phyloP scores from a whole-genome alignment of 2,888 invertebrate species.

The Tyria jacobaeae region DNA sequence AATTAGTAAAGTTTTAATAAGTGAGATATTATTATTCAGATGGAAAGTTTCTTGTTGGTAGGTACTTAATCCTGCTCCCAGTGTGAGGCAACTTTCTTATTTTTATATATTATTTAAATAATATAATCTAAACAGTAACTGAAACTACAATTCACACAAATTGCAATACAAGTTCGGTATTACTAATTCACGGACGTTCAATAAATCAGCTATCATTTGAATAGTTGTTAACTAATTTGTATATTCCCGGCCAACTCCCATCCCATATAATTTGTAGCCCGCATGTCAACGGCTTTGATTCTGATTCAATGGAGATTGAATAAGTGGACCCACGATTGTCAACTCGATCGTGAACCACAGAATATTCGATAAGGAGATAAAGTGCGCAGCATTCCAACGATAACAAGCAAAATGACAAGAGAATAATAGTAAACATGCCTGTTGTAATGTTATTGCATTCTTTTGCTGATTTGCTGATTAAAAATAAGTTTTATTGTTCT shows the following conservation, averaged over 20 bases:
- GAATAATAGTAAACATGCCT: conserved; percentile 32
- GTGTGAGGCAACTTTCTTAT: background rate
- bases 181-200: conserved; percentile 26
- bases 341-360: conserved; percentile 31
- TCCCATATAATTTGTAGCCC: conserved; percentile 63
- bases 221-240: conserved; percentile 65
- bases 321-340: conserved; percentile 50
- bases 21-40: conserved; percentile 22
- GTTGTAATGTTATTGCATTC: conserved; percentile 19
- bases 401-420: conserved; percentile 27
- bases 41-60: background rate
- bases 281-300: conserved; percentile 50
- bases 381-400: conserved; percentile 41
- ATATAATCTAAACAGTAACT: too few relatives aligned
- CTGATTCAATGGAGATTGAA: conserved; percentile 53
- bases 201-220: conserved; percentile 62
- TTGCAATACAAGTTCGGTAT: background rate
- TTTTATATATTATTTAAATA: background rate
- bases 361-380: conserved; percentile 43
- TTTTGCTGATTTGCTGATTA: conserved; percentile 22
- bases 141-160: background rate
- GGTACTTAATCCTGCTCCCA: background rate
- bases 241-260: conserved; percentile 52
- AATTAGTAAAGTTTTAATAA: conserved; percentile 55
- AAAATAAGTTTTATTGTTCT: conserved; percentile 3